These are phyloP conservation scores for Papilio machaon DNA, from an alignment of 1,140 invertebrate species.

Conservation along the genomic window DNA sequence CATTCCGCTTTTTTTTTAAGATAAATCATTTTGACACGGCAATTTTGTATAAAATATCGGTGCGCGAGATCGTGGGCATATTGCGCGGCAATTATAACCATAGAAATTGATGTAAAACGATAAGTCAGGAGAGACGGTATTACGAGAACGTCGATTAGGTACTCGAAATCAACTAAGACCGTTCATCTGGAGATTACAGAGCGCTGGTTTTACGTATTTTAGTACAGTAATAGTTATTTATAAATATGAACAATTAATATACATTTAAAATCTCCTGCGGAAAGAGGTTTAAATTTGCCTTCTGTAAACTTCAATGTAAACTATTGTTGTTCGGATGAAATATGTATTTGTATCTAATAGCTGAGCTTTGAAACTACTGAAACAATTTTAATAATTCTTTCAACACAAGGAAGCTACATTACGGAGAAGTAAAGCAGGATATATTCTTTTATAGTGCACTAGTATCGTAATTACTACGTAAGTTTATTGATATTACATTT, in stretches of 20 bases:
- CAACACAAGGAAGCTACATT: neutral
- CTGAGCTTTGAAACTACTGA: neutral
- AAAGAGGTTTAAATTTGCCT: constrained; percentile 55
- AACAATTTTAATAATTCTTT: neutral
- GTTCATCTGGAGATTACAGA: constrained; percentile 60
- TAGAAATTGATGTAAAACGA: constrained; percentile 71
- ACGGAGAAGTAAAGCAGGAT: neutral
- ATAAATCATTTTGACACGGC: constrained; percentile 58
- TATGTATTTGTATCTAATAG: neutral
- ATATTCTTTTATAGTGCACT: neutral
- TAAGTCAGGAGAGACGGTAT: constrained; percentile 65
- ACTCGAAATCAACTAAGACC: constrained; percentile 76
- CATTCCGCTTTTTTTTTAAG: constrained; percentile 30
- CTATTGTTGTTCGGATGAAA: neutral
- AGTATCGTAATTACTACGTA: neutral
- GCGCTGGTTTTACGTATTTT: constrained; percentile 49
- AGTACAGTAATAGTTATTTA: constrained; percentile 1
- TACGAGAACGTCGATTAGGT: constrained; percentile 66
- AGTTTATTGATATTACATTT: neutral
- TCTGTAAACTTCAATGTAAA: neutral
- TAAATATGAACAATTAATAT: neutral
- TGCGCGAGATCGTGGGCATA: constrained; percentile 52
- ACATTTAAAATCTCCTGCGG: constrained; percentile 52
- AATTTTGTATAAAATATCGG: constrained; percentile 60
- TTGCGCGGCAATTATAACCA: constrained; percentile 60